These are phyloP conservation scores for Atherinomorus stipes DNA, from an alignment of 2,113 vertebrate species.

Conservation along the genomic window DNA sequence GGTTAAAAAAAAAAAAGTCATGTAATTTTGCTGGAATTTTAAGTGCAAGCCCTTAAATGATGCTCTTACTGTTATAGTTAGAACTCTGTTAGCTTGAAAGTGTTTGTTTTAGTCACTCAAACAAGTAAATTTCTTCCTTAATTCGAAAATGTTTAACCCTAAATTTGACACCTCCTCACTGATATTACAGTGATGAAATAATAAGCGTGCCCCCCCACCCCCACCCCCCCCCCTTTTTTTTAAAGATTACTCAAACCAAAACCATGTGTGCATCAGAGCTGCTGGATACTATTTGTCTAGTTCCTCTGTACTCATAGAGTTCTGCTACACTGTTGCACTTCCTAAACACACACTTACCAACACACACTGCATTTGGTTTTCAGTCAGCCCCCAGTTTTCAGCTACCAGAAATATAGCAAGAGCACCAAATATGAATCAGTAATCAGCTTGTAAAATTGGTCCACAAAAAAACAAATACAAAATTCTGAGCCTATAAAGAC, in stretches of 20 bases:
- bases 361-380: not conserved
- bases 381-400: not conserved
- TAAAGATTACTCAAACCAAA: no score
- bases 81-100: no score
- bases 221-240: no score
- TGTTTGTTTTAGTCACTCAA: no score
- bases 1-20: no score
- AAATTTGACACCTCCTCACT: not conserved
- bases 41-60: no score
- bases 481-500: not conserved
- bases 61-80: no score
- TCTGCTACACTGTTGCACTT: no score
- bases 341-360: not conserved
- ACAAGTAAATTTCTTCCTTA: no score
- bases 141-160: no score
- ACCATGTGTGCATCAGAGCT: not conserved
- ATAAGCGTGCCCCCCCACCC: no score
- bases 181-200: not conserved
- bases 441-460: not conserved
- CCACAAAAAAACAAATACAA: not conserved
- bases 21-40: no score
- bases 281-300: not conserved
- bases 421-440: not conserved
- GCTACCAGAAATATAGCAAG: not conserved
- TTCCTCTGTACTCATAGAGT: not conserved